These are phyloP conservation scores for Hirtodrosophila duncani DNA, from an alignment of 2,888 invertebrate species.

Conservation along the genomic window DNA sequence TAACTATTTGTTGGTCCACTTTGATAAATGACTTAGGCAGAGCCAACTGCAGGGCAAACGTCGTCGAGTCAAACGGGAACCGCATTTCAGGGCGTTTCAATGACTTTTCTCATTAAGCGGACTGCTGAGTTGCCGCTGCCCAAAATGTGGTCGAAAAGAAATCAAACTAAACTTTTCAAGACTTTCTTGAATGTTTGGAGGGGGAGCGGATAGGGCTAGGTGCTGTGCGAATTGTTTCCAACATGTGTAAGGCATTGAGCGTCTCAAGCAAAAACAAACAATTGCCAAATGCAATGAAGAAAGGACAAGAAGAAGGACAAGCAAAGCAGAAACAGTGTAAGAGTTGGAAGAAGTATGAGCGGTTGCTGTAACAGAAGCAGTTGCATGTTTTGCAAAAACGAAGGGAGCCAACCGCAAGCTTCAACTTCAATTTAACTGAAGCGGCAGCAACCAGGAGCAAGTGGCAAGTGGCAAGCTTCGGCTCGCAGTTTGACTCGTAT, in stretches of 20 bases:
- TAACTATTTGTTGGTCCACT: constrained; percentile 45
- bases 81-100: constrained; percentile 42
- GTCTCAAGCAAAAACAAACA: constrained; percentile 56
- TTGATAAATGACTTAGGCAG: constrained; percentile 62
- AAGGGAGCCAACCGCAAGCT: constrained; percentile 63
- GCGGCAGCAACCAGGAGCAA: constrained; percentile 11
- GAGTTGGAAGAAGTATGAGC: too few relatives aligned
- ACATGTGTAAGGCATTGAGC: constrained; percentile 55
- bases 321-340: not conserved
- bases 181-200: constrained; percentile 9
- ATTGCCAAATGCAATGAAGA: constrained; percentile 52
- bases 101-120: constrained; percentile 67
- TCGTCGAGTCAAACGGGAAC: constrained; percentile 15
- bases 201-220: not conserved
- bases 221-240: too few relatives aligned
- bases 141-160: constrained; percentile 50
- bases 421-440: constrained; percentile 64
- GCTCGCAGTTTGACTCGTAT: constrained; percentile 52
- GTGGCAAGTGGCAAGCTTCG: not conserved
- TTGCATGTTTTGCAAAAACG: constrained; percentile 52
- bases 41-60: constrained; percentile 13
- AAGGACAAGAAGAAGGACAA: not conserved
- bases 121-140: too few relatives aligned
- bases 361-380: constrained; percentile 31
- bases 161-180: constrained; percentile 46